A percentile compares a stretch with the other conserved stretches of the same genome.
Conservation (phyloP, 2,113 vertebrate species). For the Podarcis raffonei region DNA sequence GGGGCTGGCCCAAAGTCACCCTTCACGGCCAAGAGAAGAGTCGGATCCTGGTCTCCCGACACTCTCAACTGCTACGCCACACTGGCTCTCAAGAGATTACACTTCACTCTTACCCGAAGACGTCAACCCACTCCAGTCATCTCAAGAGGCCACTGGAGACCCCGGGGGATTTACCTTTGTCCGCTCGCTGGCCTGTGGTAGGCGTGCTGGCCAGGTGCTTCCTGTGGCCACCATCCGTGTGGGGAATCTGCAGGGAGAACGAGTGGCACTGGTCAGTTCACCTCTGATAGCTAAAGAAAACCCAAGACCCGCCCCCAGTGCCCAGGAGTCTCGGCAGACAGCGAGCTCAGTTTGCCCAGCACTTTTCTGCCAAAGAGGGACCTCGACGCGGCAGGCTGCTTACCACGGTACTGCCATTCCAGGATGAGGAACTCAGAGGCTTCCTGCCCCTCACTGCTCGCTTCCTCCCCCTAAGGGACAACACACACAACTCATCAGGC, state of each 20-base stretch:
- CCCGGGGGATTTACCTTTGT: slow-evolving; percentile 53
- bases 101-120: too few species aligned
- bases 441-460: background rate
- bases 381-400: background rate
- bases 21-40: too few species aligned
- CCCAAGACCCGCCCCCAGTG: background rate
- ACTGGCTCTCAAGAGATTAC: too few species aligned
- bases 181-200: slow-evolving; percentile 24
- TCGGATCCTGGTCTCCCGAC: too few species aligned
- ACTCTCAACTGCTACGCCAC: too few species aligned
- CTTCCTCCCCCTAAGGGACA: background rate
- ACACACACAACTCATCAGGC: background rate
- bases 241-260: background rate
- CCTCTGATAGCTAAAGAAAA: background rate
- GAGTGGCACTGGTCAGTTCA: fast-evolving
- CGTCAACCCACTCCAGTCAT: background rate
- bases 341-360: fast-evolving
- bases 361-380: background rate
- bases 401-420: slow-evolving; percentile 19
- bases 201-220: slow-evolving; percentile 39
- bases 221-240: background rate
- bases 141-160: background rate
- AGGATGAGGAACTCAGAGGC: slow-evolving; percentile 41
- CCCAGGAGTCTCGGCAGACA: background rate
- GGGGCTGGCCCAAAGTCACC: too few species aligned